Conservation (phyloP, 2,113 vertebrate species). For the Ranitomeya variabilis region DNA sequence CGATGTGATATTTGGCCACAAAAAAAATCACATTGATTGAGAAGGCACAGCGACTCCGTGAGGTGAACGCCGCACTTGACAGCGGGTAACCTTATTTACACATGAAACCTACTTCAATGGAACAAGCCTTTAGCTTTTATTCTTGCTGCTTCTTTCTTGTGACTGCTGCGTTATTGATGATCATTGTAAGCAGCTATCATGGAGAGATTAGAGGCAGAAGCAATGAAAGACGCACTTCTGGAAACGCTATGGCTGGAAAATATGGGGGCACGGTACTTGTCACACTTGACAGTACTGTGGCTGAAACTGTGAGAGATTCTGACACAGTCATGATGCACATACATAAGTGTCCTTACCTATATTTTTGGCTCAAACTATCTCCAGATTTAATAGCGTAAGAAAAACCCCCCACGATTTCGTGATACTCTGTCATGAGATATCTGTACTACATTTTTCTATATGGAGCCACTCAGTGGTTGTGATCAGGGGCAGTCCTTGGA, state of each 20-base stretch:
- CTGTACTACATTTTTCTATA: too few relatives aligned
- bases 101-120: not conserved
- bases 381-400: too few relatives aligned
- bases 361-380: too few relatives aligned
- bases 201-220: not conserved
- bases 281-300: not conserved
- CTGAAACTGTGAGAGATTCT: not conserved
- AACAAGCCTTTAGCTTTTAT: not conserved
- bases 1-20: not conserved
- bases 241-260: not conserved
- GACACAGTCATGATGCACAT: too few relatives aligned
- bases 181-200: not conserved
- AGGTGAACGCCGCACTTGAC: not conserved
- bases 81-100: constrained; percentile 9
- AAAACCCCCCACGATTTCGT: too few relatives aligned
- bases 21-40: constrained; percentile 34
- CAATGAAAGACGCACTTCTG: not conserved
- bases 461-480: too few relatives aligned
- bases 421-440: too few relatives aligned
- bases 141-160: not conserved
- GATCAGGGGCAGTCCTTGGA: too few relatives aligned
- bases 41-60: not conserved
- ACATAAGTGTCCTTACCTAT: too few relatives aligned
- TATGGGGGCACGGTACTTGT: not conserved
- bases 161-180: not conserved